A percentile compares a stretch with the other conserved stretches of the same genome.
phyloP scores from a whole-genome alignment of 2,113 vertebrate species.

The Megaptera novaeangliae region DNA sequence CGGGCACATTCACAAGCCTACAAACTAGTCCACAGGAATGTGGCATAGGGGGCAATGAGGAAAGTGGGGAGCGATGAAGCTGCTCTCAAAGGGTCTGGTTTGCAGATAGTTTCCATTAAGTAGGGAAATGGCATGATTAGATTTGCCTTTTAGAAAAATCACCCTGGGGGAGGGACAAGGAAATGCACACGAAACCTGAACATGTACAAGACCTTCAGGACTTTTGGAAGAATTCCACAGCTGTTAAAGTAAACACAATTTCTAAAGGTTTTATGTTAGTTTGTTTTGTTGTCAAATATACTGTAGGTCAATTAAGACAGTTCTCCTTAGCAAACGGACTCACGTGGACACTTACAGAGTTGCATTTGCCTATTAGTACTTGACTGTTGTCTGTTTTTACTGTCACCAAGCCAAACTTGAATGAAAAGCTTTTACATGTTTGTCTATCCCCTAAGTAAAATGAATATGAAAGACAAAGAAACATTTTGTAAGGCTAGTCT shows the following conservation, averaged over 20 bases:
- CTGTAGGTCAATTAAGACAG: conserved; percentile 82
- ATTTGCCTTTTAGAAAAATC: neutral
- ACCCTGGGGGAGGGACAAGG: neutral
- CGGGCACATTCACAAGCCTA: neutral
- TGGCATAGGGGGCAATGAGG: accelerated
- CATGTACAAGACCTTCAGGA: conserved; percentile 80
- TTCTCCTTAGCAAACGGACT: conserved; percentile 84
- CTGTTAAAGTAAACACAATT: conserved; percentile 68
- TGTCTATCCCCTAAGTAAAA: conserved; percentile 30
- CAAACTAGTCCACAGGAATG: neutral
- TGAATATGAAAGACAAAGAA: conserved; percentile 52
- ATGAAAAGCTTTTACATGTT: conserved; percentile 53
- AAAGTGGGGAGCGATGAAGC: neutral
- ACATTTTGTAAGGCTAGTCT: neutral
- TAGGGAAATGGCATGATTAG: neutral
- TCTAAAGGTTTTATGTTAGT: conserved; percentile 74
- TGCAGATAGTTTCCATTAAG: neutral
- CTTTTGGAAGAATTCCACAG: conserved; percentile 84
- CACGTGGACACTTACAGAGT: conserved; percentile 82
- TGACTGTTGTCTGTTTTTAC: conserved; percentile 57
- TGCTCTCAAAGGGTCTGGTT: neutral
- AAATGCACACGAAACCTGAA: conserved; percentile 46
- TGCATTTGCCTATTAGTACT: conserved; percentile 82
- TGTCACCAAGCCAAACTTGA: conserved; percentile 71
- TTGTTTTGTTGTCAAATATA: conserved; percentile 75